These are phyloP conservation scores for Patiria pectinifera DNA, from an alignment of 53 echinoderm and acorn worm species.

Conservation along the genomic window DNA sequence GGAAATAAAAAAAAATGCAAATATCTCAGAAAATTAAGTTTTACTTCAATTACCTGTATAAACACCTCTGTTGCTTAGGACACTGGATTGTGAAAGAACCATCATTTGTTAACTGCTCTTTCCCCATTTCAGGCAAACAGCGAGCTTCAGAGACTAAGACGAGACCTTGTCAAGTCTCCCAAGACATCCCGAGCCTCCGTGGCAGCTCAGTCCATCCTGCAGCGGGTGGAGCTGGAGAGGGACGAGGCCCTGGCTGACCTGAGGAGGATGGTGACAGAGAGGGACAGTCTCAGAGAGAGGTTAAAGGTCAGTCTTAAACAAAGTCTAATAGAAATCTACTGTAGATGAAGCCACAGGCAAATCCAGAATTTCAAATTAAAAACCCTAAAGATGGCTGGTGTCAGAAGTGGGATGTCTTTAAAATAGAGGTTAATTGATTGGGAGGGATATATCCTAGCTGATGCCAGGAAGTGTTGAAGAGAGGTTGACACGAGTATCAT, in stretches of 20 bases:
- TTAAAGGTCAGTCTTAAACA: constrained; percentile 93
- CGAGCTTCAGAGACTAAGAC: constrained; percentile 90
- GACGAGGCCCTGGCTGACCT: constrained; percentile 92
- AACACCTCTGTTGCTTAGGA: no score
- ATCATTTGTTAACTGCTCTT: background rate
- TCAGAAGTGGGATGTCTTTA: background rate
- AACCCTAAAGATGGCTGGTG: background rate
- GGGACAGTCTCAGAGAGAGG: constrained; percentile 97
- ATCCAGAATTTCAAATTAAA: no score
- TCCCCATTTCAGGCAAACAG: constrained; percentile 81
- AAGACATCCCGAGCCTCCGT: constrained; percentile 83
- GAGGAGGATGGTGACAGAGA: constrained; percentile 90
- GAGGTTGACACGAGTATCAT: no score
- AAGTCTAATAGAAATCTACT: no score
- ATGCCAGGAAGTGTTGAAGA: no score
- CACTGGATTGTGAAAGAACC: no score
- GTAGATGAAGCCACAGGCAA: no score
- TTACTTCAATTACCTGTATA: no score
- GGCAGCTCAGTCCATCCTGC: constrained; percentile 93
- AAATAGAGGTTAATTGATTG: no score
- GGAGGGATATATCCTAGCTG: no score
- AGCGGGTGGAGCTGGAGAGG: constrained; percentile 90
- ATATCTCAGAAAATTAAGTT: no score
- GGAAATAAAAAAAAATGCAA: no score
- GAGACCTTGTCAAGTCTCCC: constrained; percentile 81